Base-by-base conservation (phyloP, 2,888 invertebrate genomes). In the Brassicogethes aeneus region DNA sequence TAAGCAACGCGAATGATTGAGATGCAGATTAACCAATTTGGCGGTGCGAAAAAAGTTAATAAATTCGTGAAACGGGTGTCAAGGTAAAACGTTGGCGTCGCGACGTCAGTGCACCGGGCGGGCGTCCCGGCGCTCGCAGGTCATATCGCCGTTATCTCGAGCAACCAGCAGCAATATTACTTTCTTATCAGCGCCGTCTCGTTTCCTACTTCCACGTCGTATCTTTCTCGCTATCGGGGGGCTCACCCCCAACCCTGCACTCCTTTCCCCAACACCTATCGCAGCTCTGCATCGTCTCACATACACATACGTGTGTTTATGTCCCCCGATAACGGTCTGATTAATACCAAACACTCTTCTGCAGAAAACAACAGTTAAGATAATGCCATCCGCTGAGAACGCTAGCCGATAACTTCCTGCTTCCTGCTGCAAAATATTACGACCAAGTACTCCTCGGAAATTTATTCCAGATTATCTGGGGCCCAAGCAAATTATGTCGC, bases 111-210 rank as follows among this genome's bases (percentile, higher is more conserved):
- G 23, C 23, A 23, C 23, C 23, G 23, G 5, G 23, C 10, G 5
- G 5, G 23, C 5, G 23, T 23, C 5, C 23, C 23, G 5, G 5
- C 23, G 5, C 5, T 5, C 23, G 23, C 23, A 7, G 23, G 23
- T 23, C 5, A 59, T 56, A 60, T 60, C 57, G 54, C 43, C 56
- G 55, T 64, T 64, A 64, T 64, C 64, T 60, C 55, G 56, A 55
- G 59, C 57, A 61, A 57, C 60, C 64, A 62, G 64, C 61, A 64
- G 65, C 64, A 64, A 64, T 65, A 64, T 64, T 65, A 64, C 64
- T 64, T 64, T 63, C 65, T 65, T 65, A 65, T 65, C 65, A 57
- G 51, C 54, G 10, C 57, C 57, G 64, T 64, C 64, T 64, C 65
- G 64, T 64, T 64, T 64, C 65, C 65, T 64, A 63, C 62, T 64